These are phyloP conservation scores for Taxidea taxus DNA, from an alignment of 2,113 vertebrate genomes.

Conservation along the genomic window DNA sequence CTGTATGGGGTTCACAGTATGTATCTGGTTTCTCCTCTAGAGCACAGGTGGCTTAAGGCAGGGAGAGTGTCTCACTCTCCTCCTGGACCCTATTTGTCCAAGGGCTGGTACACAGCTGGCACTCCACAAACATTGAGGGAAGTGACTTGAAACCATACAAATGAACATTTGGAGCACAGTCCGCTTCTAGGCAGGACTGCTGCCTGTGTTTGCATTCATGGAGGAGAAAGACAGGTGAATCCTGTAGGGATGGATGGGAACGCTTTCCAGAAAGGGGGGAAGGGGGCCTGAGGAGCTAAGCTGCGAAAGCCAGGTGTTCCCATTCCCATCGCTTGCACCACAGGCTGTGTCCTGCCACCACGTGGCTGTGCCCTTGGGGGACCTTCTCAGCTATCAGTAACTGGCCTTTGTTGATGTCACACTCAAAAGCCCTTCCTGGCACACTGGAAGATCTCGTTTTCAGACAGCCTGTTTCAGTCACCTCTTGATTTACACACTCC, in stretches of 20 bases:
- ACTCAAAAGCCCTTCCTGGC: background rate
- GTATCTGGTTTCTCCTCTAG: background rate
- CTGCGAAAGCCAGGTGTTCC: background rate
- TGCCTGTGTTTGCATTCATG: background rate
- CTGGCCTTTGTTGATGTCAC: conserved; percentile 40
- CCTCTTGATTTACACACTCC: background rate
- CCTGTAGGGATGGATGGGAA: background rate
- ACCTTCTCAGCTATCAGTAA: conserved; percentile 39
- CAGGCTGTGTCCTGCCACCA: background rate
- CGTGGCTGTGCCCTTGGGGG: conserved; percentile 42
- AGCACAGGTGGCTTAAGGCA: background rate
- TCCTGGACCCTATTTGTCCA: background rate
- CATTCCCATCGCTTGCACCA: background rate
- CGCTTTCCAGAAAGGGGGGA: background rate
- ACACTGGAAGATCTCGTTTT: background rate
- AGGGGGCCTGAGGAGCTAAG: background rate
- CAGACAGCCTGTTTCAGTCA: background rate
- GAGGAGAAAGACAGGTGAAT: background rate
- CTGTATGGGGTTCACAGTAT: background rate
- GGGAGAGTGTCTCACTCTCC: background rate
- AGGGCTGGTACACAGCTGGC: background rate
- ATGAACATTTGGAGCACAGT: background rate
- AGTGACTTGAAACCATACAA: background rate
- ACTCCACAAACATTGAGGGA: background rate
- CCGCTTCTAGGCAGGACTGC: background rate